These are phyloP conservation scores for Eulemur rubriventer DNA, from an alignment of 2,797 vertebrate genomes.

Conservation along the genomic window DNA sequence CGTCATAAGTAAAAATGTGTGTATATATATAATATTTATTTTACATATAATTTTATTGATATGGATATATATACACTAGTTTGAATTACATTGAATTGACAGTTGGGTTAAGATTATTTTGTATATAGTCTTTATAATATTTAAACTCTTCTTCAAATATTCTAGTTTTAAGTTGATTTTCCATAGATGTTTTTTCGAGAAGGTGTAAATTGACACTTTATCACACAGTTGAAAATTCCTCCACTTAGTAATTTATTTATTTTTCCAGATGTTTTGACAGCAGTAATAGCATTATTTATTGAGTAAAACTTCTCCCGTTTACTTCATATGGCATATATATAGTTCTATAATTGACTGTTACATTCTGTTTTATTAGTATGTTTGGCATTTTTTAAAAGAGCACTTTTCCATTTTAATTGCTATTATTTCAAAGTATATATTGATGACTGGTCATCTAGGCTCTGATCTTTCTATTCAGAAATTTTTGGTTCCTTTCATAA, in stretches of 20 bases:
- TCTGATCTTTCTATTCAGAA: neutral
- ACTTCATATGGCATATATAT: neutral
- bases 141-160: neutral
- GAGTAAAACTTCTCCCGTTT: neutral
- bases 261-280: neutral
- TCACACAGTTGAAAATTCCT: neutral
- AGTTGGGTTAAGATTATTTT: neutral
- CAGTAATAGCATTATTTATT: neutral
- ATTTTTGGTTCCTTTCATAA: neutral
- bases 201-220: neutral
- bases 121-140: neutral
- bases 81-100: neutral
- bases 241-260: neutral
- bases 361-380: neutral
- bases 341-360: neutral
- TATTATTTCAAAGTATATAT: neutral
- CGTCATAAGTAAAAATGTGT: neutral
- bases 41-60: neutral
- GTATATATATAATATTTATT: neutral
- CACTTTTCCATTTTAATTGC: neutral
- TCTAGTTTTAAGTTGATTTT: neutral
- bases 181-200: neutral
- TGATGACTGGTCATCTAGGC: neutral
- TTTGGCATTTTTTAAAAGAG: neutral
- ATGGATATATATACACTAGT: neutral